Evolutionary conservation across 2,113 vertebrate genomes (phyloP).

Genomic region (Protomyctophum bolini): DNA sequence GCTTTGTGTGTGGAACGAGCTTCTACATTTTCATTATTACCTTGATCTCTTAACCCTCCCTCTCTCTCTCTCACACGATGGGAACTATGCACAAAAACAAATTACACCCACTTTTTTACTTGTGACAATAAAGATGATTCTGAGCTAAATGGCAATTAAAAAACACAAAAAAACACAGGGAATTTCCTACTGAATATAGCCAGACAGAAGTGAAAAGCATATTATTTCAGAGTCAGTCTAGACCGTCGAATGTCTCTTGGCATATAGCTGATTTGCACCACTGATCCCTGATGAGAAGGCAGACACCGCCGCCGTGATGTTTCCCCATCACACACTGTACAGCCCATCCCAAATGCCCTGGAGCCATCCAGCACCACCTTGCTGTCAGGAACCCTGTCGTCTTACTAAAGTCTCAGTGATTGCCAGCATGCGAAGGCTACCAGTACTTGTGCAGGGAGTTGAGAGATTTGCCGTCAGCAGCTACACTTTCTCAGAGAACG

Average conservation of each 20-base stretch:
- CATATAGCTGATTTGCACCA: conserved; percentile 60
- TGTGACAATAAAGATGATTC: no score
- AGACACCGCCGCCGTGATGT: conserved; percentile 25
- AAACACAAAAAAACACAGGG: conserved; percentile 3
- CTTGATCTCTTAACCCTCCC: no score
- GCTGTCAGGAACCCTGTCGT: conserved; percentile 66
- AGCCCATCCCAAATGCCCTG: conserved; percentile 47
- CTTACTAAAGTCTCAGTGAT: conserved; percentile 61
- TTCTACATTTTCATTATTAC: no score
- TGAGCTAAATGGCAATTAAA: conserved; percentile 2
- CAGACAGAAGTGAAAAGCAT: conserved; percentile 26
- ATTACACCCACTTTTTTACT: no score
- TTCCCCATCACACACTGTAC: conserved; percentile 34
- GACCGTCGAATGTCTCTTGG: conserved; percentile 43
- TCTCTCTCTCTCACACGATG: no score
- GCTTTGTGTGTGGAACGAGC: no score
- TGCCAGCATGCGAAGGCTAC: conserved; percentile 47
- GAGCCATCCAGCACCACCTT: conserved; percentile 66
- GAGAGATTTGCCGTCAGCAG: conserved; percentile 49
- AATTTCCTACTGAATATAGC: conserved; percentile 23
- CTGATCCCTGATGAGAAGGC: conserved; percentile 59
- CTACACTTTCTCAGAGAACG: conserved; percentile 29
- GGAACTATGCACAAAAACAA: background rate
- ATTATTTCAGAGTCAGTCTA: conserved; percentile 23
- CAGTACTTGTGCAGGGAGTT: conserved; percentile 59